Evolutionary conservation across 2,888 invertebrate genomes (phyloP), one percentile per base, ranked within the genome.

Genomic region (Allygus modestus): DNA sequence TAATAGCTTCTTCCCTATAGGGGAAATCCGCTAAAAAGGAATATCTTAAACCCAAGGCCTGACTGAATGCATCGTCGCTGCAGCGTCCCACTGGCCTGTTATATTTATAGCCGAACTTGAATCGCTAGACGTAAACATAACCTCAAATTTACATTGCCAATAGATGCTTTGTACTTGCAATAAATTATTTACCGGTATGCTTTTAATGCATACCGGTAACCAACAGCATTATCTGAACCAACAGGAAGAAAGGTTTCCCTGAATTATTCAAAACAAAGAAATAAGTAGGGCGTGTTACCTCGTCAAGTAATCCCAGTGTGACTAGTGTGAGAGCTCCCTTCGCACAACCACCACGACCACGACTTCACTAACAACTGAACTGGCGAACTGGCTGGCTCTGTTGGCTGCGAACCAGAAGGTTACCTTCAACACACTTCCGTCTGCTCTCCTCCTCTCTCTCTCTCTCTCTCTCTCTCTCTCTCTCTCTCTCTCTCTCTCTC

Each of bases 351-450:
- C 15, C 65, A 31, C 65, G 26, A 9, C 2, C 31, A 65, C 65
- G 28, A 65, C 65, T 65, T 23, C 17, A 65, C 28, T 28, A 31
- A 28, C 65, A 23, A 65, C 58, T 58, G 58, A 23, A 20, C 12
- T 4, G 26, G 12, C 58, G 9, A 17, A 51, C 58, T 23, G 65
- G 28, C 28, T 65, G 31, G 31, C 28, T 20, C 28, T 65, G 65
- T 11, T 54, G 54, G 54, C 54, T 11, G 20, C 20, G 20, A 20
- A 54, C 54, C 65, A 26, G 28, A 31, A 26, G 65, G 65, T 65
- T 65, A 65, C 65, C 65, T 65, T 65, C 65, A 65, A 28, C 65
- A 65, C 28, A 65, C 31, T 65, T 65, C 65, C 65, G 65, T 65
- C 65, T 65, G 17, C 65, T 65, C 65, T 31, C 58, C 65, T 11